Evolutionary conservation across 2,888 invertebrate species (phyloP).

Genomic region (Athalia rosae): DNA sequence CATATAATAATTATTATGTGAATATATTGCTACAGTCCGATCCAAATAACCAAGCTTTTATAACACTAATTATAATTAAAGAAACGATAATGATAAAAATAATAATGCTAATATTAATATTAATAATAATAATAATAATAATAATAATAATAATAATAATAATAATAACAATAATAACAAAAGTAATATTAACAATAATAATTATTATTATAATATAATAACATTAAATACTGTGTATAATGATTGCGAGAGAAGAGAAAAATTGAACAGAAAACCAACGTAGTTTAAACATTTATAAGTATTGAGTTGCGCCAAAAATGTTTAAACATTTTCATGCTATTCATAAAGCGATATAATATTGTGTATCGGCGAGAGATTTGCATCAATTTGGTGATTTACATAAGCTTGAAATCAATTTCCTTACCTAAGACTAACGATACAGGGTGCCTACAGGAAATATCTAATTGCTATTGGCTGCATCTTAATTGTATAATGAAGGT

Average conservation of each 20-base stretch:
- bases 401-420: constrained; percentile 26
- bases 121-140: constrained; percentile 35
- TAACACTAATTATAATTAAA: constrained; percentile 70
- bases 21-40: constrained; percentile 73
- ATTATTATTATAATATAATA: constrained; percentile 23
- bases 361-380: neutral
- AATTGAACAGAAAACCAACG: neutral
- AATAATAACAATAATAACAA: constrained; percentile 12
- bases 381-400: constrained; percentile 23
- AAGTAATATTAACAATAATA: constrained; percentile 8
- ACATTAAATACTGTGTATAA: constrained; percentile 31
- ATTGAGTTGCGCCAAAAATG: constrained; percentile 41
- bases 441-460: constrained; percentile 28
- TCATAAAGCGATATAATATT: neutral
- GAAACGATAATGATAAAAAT: constrained; percentile 57
- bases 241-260: constrained; percentile 12
- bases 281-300: constrained; percentile 28
- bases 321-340: constrained; percentile 36
- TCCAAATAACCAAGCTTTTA: constrained; percentile 73
- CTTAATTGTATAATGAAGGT: neutral
- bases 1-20: constrained; percentile 69
- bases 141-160: constrained; percentile 51
- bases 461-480: constrained; percentile 29
- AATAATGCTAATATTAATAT: constrained; percentile 61
- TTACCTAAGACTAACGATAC: constrained; percentile 23